Conservation (phyloP, 2,888 invertebrate genomes). For the Xylota sylvarum region DNA sequence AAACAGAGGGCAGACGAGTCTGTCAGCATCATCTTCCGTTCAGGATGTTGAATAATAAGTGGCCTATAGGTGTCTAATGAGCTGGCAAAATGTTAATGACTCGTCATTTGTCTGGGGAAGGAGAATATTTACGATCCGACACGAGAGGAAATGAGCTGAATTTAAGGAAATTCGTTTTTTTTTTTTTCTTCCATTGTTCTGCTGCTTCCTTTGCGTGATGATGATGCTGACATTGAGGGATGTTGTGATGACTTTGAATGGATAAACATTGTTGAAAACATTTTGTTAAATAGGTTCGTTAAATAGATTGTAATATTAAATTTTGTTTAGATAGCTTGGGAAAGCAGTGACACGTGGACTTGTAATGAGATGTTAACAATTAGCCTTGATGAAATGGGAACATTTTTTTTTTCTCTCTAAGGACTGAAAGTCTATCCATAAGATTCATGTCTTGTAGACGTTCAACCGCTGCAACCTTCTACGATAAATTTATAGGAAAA, state of each 20-base stretch:
- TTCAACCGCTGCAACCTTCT: too few species aligned
- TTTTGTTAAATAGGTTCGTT: constrained; percentile 1
- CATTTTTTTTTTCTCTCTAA: too few species aligned
- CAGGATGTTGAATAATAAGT: constrained; percentile 39
- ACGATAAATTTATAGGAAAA: too few species aligned
- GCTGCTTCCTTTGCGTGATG: neutral
- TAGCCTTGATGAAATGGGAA: neutral
- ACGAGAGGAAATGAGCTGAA: constrained; percentile 22
- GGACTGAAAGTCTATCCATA: too few species aligned
- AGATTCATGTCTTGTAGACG: too few species aligned
- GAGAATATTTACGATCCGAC: constrained; percentile 13
- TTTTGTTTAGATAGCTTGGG: constrained; percentile 6
- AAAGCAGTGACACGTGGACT: constrained; percentile 1
- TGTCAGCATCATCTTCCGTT: constrained; percentile 26
- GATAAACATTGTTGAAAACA: neutral
- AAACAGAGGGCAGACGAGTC: constrained; percentile 2
- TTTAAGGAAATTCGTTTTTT: neutral
- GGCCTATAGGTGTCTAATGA: constrained; percentile 62
- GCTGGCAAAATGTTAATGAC: constrained; percentile 55
- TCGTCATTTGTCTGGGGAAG: constrained; percentile 25
- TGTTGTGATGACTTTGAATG: constrained; percentile 20
- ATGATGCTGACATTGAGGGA: constrained; percentile 22
- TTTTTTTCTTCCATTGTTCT: neutral
- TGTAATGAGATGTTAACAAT: neutral
- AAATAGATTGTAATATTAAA: constrained; percentile 6